These are phyloP conservation scores for Drosophila differens DNA, from an alignment of 2,888 invertebrate genomes.

Conservation along the genomic window DNA sequence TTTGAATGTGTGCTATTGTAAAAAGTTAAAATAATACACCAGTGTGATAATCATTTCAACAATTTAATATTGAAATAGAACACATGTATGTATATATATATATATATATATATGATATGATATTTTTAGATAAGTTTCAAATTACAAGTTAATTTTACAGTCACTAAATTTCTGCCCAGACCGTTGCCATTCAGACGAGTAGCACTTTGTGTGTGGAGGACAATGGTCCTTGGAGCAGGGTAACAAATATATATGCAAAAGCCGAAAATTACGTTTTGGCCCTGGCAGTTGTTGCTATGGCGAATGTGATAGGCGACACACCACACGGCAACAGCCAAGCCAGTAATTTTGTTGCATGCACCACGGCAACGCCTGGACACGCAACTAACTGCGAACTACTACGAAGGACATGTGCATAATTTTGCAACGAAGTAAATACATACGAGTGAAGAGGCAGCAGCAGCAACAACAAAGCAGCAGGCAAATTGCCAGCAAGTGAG, in stretches of 20 bases:
- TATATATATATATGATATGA: too few species aligned
- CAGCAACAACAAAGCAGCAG: slow-evolving; percentile 25
- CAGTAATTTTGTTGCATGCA: slow-evolving; percentile 70
- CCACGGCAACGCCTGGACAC: slow-evolving; percentile 57
- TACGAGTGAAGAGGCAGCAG: slow-evolving; percentile 17
- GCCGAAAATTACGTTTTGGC: slow-evolving; percentile 60
- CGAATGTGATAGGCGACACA: slow-evolving; percentile 51
- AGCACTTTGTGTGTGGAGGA: slow-evolving; percentile 33
- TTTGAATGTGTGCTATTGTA: neutral
- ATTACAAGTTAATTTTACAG: neutral
- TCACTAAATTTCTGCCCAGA: slow-evolving; percentile 5
- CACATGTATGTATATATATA: too few species aligned
- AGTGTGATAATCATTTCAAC: neutral
- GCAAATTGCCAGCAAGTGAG: slow-evolving; percentile 53
- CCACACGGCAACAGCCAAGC: slow-evolving; percentile 39
- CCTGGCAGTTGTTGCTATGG: slow-evolving; percentile 60
- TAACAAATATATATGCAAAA: slow-evolving; percentile 59
- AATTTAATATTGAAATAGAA: neutral
- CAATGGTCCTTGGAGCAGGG: slow-evolving; percentile 27
- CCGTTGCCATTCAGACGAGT: slow-evolving; percentile 34
- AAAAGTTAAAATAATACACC: neutral
- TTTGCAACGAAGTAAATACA: slow-evolving; percentile 51
- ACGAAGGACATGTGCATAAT: slow-evolving; percentile 67
- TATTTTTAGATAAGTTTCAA: neutral
- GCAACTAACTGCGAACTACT: slow-evolving; percentile 58